Evolutionary conservation across 2,888 invertebrate species (phyloP).

Genomic region (Clepsis dumicolana): DNA sequence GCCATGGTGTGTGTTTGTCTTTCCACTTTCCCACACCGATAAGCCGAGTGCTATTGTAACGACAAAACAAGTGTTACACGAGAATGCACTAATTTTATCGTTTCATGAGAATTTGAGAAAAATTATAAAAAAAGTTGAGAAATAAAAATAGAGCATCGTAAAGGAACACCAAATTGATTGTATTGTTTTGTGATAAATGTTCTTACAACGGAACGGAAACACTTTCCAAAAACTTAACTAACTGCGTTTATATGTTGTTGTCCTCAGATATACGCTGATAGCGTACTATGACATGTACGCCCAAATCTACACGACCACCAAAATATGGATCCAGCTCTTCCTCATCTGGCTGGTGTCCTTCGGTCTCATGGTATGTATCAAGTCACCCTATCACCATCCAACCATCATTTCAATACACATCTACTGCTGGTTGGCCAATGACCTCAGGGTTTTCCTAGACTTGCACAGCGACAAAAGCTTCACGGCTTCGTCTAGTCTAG

Average conservation of each 20-base stretch:
- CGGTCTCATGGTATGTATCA: constrained; percentile 88
- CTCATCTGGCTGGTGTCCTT: constrained; percentile 93
- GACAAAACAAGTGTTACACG: constrained; percentile 26
- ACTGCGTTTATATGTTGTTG: constrained; percentile 38
- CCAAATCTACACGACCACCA: constrained; percentile 90
- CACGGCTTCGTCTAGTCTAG: no score
- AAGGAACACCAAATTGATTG: no score
- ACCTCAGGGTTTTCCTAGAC: no score
- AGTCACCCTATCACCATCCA: not conserved
- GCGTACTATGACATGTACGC: constrained; percentile 93
- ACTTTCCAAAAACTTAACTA: not conserved
- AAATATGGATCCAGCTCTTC: constrained; percentile 92
- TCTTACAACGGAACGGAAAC: no score
- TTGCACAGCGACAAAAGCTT: no score
- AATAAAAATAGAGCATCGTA: not conserved
- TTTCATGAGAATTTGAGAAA: not conserved
- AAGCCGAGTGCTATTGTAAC: constrained; percentile 31
- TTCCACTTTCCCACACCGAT: constrained; percentile 41
- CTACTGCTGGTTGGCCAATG: no score
- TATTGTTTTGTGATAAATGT: no score
- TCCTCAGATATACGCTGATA: constrained; percentile 93
- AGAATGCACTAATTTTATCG: not conserved
- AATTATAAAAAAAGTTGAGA: not conserved
- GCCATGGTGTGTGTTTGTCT: constrained; percentile 55
- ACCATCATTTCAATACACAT: no score